Evolutionary conservation across 2,113 vertebrate genomes (phyloP), one percentile per base, ranked within the genome.

Genomic region (Ia io): DNA sequence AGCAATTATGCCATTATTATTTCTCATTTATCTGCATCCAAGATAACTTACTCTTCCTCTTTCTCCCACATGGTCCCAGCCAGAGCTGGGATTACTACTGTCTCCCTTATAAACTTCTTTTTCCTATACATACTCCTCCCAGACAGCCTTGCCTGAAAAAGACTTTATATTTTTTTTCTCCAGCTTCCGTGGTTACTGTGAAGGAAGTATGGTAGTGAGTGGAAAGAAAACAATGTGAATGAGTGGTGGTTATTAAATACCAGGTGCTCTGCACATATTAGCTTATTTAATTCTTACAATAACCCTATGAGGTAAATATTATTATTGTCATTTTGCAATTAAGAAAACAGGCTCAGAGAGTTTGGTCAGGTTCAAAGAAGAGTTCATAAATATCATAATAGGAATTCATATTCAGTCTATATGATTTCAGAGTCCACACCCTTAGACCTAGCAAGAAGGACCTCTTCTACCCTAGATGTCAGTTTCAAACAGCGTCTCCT

Each of bases 1-100:
- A 94, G 77, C 90, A 92, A 90, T 97, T 88, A 76, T 0, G 0
- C 74, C 40, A 53, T 88, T 93, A 65, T 69, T 63, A 70, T 87
- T 93, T 95, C 67, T 97, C 93, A 94, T 90, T 92, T 91, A 84
- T 96, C 88, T 85, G 61, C 84, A 92, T 84, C 28, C 40, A 88
- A 76, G 61, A 97, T 61, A 97, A 88, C 42, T 78, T 84, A 70
- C 59, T 78, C 40, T 82, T 90, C 56, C 53, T 85, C 59, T 71
- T 82, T 88, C 80, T 88, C 49, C 79, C 74, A 84, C 93, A 56
- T 61, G 82, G 82, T 65, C 76, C 70, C 56, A 91, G 78, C 28
- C 83, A 77, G 56, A 73, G 47, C 87, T 78, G 51, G 84, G 22
- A 93, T 90, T 90, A 84, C 84, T 84, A 78, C 14, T 90, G 30